Conservation (phyloP, 2,797 vertebrate species). For the Sorex maritimensis region DNA sequence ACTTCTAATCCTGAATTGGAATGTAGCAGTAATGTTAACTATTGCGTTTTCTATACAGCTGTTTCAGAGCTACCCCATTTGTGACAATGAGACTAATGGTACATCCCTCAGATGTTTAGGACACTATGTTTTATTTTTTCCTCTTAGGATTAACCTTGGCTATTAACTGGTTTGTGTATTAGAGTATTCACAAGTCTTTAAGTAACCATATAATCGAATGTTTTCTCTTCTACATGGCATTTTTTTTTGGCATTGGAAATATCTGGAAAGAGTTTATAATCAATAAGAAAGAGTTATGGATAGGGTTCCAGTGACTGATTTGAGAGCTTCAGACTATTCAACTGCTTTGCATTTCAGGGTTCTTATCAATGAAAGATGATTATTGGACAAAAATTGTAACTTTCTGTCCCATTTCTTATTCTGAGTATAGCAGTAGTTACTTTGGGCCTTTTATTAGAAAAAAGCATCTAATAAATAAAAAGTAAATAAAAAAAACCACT, state of each 20-base stretch:
- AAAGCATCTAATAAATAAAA: neutral
- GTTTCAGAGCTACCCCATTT: neutral
- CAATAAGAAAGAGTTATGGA: neutral
- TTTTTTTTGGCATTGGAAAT: neutral
- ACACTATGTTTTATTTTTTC: neutral
- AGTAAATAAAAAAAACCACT: neutral
- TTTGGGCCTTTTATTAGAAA: neutral
- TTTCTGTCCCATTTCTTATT: slow-evolving; percentile 6
- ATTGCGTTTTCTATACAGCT: neutral
- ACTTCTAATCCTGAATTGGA: neutral
- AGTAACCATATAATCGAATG: neutral
- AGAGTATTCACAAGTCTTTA: neutral
- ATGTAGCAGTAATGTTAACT: too few species aligned
- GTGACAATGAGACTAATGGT: neutral
- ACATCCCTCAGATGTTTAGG: neutral
- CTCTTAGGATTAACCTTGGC: neutral
- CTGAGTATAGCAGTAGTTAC: neutral
- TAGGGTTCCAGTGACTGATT: neutral
- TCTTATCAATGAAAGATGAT: neutral
- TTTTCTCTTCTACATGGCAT: neutral
- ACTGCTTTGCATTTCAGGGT: slow-evolving; percentile 1
- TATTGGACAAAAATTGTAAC: neutral
- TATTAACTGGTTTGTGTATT: neutral
- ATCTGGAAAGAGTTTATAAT: neutral
- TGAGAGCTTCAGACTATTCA: neutral